Conservation (phyloP, 2,113 vertebrate species). For the Paracyprichromis sp. region DNA sequence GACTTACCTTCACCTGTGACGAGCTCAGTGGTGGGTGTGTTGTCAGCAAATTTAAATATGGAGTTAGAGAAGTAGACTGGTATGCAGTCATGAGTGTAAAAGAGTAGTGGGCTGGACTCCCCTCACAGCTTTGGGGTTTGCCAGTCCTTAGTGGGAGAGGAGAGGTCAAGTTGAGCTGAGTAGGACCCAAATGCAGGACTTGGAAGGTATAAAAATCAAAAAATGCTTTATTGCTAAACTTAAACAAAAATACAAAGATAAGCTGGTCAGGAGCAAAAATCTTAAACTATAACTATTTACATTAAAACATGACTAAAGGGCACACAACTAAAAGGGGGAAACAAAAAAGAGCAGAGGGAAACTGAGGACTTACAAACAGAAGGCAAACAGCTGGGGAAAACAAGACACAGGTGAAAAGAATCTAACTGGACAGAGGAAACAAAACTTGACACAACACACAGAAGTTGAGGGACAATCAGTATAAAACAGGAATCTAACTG, state of each 20-base stretch:
- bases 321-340: neutral
- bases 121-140: neutral
- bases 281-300: neutral
- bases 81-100: neutral
- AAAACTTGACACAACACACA: neutral
- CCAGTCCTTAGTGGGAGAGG: neutral
- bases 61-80: neutral
- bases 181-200: neutral
- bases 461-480: neutral
- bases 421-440: neutral
- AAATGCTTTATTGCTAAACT: neutral
- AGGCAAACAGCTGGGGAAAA: neutral
- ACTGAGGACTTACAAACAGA: neutral
- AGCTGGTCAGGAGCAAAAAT: neutral
- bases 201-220: neutral
- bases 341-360: neutral
- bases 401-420: neutral
- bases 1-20: neutral
- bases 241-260: neutral
- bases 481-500: neutral
- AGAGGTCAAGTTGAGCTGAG: neutral
- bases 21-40: neutral
- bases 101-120: neutral
- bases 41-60: neutral
- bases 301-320: neutral